Conservation (phyloP, 2,888 invertebrate genomes). For the Agelastica alni region DNA sequence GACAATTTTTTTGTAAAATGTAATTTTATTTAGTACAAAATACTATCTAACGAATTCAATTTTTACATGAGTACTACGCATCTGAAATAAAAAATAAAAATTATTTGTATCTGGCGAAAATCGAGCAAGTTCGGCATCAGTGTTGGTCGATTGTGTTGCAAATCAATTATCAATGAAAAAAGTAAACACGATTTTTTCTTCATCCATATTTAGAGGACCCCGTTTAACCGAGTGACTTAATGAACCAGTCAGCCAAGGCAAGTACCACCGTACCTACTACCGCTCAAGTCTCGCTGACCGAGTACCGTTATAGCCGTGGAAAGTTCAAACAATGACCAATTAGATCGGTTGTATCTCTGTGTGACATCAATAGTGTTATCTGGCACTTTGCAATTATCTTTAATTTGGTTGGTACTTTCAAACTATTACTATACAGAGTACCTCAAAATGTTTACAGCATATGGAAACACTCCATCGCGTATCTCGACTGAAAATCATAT, state of each 20-base stretch:
- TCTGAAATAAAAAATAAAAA: no score
- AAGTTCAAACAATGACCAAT: constrained; percentile 24
- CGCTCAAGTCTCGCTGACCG: constrained; percentile 8
- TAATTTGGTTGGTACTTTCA: no score
- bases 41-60: no score
- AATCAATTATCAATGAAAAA: constrained; percentile 23
- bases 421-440: no score
- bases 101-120: not conserved
- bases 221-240: constrained; percentile 30
- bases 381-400: no score
- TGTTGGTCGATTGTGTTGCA: not conserved
- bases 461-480: no score
- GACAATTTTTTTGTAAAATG: no score
- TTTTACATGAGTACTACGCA: no score
- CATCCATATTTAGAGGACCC: constrained; percentile 26
- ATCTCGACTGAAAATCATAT: no score
- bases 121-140: not conserved
- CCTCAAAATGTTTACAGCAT: no score
- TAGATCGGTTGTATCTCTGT: constrained; percentile 8
- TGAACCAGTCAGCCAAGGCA: constrained; percentile 28
- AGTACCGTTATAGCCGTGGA: constrained; percentile 23
- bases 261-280: constrained; percentile 15
- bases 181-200: constrained; percentile 16
- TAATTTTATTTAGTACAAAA: no score
- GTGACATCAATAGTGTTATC: constrained; percentile 15